A percentile compares a stretch with the other conserved stretches of the same genome.
These are phyloP conservation scores for Hydractinia symbiolongicarpus DNA, from an alignment of 30 jellyfish, hydroid and myxozoan species.

Conservation along the genomic window DNA sequence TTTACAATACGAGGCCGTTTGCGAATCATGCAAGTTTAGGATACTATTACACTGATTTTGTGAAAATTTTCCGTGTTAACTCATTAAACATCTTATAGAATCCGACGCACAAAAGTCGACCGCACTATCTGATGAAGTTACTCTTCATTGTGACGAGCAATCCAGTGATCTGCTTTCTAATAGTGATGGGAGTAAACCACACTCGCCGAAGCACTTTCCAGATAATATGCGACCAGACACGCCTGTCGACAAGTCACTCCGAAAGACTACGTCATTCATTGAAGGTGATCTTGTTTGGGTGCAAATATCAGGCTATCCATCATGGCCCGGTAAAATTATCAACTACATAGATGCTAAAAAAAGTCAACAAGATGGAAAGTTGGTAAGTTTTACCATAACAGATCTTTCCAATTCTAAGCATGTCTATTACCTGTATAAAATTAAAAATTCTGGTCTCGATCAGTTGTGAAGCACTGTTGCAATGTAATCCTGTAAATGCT, in stretches of 20 bases:
- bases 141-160: conserved; percentile 4
- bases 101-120: no score
- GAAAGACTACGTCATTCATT: not conserved
- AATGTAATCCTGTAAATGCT: no score
- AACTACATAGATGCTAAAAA: not conserved
- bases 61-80: no score
- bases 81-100: no score
- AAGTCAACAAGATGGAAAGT: conserved; percentile 5
- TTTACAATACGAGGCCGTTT: no score
- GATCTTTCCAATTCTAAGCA: no score
- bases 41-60: no score
- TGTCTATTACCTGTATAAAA: no score
- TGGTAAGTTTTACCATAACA: not conserved
- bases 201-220: not conserved
- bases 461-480: no score
- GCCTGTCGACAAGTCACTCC: not conserved
- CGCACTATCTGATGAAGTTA: not conserved
- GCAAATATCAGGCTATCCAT: conserved; percentile 23
- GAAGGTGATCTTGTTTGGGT: conserved; percentile 40
- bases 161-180: not conserved
- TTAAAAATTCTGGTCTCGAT: no score
- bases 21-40: no score
- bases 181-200: not conserved
- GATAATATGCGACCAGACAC: not conserved
- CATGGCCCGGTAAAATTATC: conserved; percentile 38